Base-by-base conservation (phyloP, 2,888 invertebrate genomes). In the Octonoba sinensis region DNA sequence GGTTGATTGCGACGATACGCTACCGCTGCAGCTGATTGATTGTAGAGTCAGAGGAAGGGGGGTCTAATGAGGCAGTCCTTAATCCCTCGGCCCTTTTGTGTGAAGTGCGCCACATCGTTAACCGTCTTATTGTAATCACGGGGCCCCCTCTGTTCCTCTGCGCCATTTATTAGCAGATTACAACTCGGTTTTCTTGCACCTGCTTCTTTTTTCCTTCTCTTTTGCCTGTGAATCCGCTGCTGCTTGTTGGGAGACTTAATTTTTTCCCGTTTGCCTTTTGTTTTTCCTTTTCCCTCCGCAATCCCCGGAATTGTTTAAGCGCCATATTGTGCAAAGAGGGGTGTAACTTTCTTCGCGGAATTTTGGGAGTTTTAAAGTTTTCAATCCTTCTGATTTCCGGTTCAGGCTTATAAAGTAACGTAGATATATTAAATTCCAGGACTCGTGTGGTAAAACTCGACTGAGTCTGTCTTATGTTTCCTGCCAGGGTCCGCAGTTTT, bases 111-210 rank as follows among this genome's bases (percentile, higher is more conserved):
- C 78, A 77, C 76, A 71, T 71, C 78, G 78, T 78, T 78, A 78
- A 49, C 78, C 57, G 71, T 71, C 78, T 78, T 71, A 78, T 78
- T 78, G 71, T 78, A 66, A 71, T 77, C 77, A 65, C 54, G 20
- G 49, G 66, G 49, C 57, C 75, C 62, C 62, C 60, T 69, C 64
- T 65, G 57, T 71, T 49, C 70, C 77, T 62, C 46, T 71, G 70
- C 47, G 71, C 71, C 64, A 71, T 78, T 78, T 78, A 78, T 78
- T 78, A 71, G 78, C 78, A 78, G 78, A 78, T 78, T 78, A 78
- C 65, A 70, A 57, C 62, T 77, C 65, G 46, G 69, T 59, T 69
- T 78, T 78, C 78, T 71, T 60, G 78, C 78, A 78, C 78, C 78
- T 78, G 78, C 78, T 24, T 24, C 20, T 54, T 46, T 65, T 47